Evolutionary conservation across 2,113 vertebrate genomes (phyloP), one percentile per base, ranked within the genome.

Genomic region (Himantopus leucocephalus): DNA sequence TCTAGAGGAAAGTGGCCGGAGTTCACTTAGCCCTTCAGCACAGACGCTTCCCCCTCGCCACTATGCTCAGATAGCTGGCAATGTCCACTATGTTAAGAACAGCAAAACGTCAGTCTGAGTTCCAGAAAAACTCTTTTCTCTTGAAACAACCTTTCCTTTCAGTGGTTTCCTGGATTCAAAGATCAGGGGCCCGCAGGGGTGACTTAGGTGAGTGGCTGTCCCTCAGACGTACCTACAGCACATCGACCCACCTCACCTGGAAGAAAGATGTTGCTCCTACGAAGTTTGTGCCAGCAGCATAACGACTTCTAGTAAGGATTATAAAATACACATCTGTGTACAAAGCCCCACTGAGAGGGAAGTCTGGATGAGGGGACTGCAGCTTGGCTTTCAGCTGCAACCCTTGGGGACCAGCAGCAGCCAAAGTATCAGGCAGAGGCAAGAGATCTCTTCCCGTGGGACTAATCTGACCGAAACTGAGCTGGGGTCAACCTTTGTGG

Each of bases 11-110:
- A 5, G 6, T 1, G 30, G 73, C 13, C n/a, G n/a, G 48, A 63
- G 58, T 10, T 50, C 47, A 10, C 8, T 20, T 2, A 79, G 20
- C 47, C 37, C 53, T 34, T 21, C 19, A 34, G 37, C 2, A 23
- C 55, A n/a, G 45, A 43, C 0, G 2, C n/a, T 32, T 72, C 35
- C 26, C 70, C 32, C 35, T 48, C 9, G 3, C 12, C 8, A 12
- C 73, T 23, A 17, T 22, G 15, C 37, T 39, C 34, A 24, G 50
- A 14, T 2, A 21, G 19, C 1, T 8, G 34, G 50, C 35, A 43
- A 34, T 0, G 14, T 26, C 56, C 67, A 41, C 37, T 12, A 26
- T 0, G 0, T 37, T 13, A 18, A 58, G 34, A 64, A 47, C 43
- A 76, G 32, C 34, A 75, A 47, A 94, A 62, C 0, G 1, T 23